These are phyloP conservation scores for Cecropterus lyciades DNA, from an alignment of 1,140 invertebrate genomes.

Conservation along the genomic window DNA sequence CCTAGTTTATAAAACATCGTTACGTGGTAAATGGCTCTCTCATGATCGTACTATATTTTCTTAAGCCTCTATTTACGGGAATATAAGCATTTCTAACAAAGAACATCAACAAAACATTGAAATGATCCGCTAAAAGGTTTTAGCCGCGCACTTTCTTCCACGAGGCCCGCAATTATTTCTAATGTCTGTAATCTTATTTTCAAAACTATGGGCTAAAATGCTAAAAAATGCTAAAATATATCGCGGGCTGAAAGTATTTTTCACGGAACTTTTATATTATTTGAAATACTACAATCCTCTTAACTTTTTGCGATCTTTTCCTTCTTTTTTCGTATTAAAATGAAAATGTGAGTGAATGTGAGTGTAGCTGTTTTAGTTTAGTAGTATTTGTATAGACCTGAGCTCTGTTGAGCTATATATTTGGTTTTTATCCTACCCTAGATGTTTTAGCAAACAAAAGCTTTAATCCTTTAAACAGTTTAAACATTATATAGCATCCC, in stretches of 20 bases:
- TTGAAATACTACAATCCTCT: slow-evolving; percentile 1
- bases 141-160: neutral
- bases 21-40: neutral
- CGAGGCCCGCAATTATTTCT: slow-evolving; percentile 1
- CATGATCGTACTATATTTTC: neutral
- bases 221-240: neutral
- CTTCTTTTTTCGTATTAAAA: neutral
- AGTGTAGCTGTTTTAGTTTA: neutral
- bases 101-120: neutral
- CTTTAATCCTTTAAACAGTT: no score
- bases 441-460: no score
- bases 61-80: neutral
- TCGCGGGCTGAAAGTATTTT: slow-evolving; percentile 8
- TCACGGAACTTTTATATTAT: slow-evolving; percentile 8
- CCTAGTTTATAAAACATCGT: neutral
- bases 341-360: neutral
- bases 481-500: no score
- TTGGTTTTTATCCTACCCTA: no score
- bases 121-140: slow-evolving; percentile 16
- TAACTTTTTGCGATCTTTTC: neutral
- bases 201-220: slow-evolving; percentile 16
- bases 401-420: no score
- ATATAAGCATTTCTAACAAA: neutral
- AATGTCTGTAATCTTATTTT: slow-evolving; percentile 13
- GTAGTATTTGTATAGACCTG: neutral